A percentile compares a stretch with the other conserved stretches of the same genome.
Conservation (phyloP, 2,797 vertebrate genomes). For the Botia kubotai region DNA sequence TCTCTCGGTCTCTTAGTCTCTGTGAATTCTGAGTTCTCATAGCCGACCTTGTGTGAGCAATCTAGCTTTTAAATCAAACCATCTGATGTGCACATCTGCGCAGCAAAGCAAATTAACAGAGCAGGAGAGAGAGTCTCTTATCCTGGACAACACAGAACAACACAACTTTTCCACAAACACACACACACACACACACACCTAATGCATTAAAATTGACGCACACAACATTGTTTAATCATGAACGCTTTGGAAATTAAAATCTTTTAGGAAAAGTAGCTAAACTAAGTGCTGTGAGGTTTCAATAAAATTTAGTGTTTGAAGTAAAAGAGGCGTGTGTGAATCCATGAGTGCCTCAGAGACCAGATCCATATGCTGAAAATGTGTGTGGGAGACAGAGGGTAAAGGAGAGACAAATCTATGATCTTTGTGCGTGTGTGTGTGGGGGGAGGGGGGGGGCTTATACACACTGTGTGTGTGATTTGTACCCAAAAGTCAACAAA, state of each 20-base stretch:
- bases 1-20: background rate
- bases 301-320: too few species aligned
- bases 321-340: constrained; percentile 11
- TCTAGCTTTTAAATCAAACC: constrained; percentile 76
- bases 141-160: constrained; percentile 26
- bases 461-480: background rate
- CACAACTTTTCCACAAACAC: background rate
- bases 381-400: constrained; percentile 22
- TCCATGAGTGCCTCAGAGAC: background rate
- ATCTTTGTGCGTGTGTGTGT: background rate
- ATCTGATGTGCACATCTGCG: constrained; percentile 81
- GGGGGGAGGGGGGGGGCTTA: background rate
- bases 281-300: too few species aligned
- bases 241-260: too few species aligned
- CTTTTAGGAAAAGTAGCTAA: too few species aligned
- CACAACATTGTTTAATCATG: too few species aligned
- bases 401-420: background rate
- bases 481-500: too few species aligned
- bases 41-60: constrained; percentile 76
- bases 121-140: constrained; percentile 32
- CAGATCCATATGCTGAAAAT: constrained; percentile 21
- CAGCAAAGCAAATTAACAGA: constrained; percentile 75
- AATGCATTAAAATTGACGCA: background rate
- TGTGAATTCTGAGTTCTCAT: constrained; percentile 69
- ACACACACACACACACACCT: background rate